Evolutionary conservation across 64 coral and sea anemone genomes (phyloP), one percentile per base, ranked within the genome.

Genomic region (Pocillopora verrucosa): DNA sequence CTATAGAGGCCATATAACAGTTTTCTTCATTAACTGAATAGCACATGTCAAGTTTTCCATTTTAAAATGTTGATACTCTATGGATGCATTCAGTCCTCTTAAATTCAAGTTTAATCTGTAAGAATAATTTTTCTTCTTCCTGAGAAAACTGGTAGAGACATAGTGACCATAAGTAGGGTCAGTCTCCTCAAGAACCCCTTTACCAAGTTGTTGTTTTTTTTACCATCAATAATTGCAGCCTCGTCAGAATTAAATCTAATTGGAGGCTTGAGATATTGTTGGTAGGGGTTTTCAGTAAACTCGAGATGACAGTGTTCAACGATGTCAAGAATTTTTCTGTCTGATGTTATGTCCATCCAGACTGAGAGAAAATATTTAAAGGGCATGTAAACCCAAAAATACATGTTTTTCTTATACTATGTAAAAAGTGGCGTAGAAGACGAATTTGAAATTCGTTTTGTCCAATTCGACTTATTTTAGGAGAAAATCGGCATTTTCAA

Each of bases 1-100:
- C 78, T 82, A 90, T 82, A 65, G 78, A 58, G 36, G 10, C 88
- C 76, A 36, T 37, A 36, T 78, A 56, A 56, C 36, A 37, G 36
- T 51, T 10, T 64, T 77, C 63, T 58, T 80, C 36, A 90, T 65
- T 26, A 90, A 72, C 63, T 90, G 57, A 60, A 82, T 22, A 72
- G 78, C 78, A 75, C 20, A 81, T 59, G 57, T 82, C 14, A 90
- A 62, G 41, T 63, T 72, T 56, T 90, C 78, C 88, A 90, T 83
- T 72, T 82, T 90, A 59, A 90, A 89, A 67, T 89, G 76, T 65
- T 76, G 76, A 25, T 89, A 89, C 37, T 82, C 77, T 34, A 90
- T 69, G n/a, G 65, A 34, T 67, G 64, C 78, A 82, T 90, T 90
- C 62, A 90, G 65, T 90, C 62, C 51, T 74, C 61, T 90, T 59